Evolutionary conservation across 2,888 invertebrate species (phyloP).

Genomic region (Drymonia ruficornis): DNA sequence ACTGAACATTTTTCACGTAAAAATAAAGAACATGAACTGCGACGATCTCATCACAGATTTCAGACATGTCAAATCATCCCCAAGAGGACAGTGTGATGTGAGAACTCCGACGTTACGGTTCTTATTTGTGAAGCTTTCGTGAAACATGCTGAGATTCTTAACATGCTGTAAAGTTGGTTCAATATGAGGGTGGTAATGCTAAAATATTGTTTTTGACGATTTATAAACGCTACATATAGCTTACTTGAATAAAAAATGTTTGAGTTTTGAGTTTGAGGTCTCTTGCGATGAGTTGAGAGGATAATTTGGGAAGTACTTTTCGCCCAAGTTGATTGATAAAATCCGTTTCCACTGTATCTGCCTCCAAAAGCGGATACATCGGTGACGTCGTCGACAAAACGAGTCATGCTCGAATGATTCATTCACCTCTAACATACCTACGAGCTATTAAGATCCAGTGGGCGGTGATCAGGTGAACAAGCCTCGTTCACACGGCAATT

Average conservation of each 20-base stretch:
- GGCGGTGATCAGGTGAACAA: slow-evolving; percentile 64
- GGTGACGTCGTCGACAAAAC: slow-evolving; percentile 40
- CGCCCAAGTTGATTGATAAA: slow-evolving; percentile 16
- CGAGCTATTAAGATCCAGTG: slow-evolving; percentile 51
- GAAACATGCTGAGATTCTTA: slow-evolving; percentile 36
- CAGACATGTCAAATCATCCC: slow-evolving; percentile 43
- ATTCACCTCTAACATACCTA: slow-evolving; percentile 47
- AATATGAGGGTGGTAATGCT: slow-evolving; percentile 18
- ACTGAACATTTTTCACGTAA: neutral
- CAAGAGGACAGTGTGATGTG: slow-evolving; percentile 41
- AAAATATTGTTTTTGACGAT: too few relatives aligned
- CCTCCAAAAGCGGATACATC: slow-evolving; percentile 31
- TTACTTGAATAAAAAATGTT: too few relatives aligned
- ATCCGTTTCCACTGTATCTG: slow-evolving; percentile 28
- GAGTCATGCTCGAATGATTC: slow-evolving; percentile 48
- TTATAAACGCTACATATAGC: too few relatives aligned
- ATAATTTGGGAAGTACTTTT: too few relatives aligned
- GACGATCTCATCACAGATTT: slow-evolving; percentile 22
- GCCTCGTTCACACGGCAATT: slow-evolving; percentile 64
- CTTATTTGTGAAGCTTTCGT: slow-evolving; percentile 40
- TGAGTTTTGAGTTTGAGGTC: too few relatives aligned
- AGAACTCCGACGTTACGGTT: too few relatives aligned
- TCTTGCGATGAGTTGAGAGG: neutral
- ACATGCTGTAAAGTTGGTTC: slow-evolving; percentile 33
- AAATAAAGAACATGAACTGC: slow-evolving; percentile 22